These are phyloP conservation scores for silkworm (Bombyx mori) DNA, from an alignment of 1,140 invertebrate species.

Conservation along the genomic window ASM3026992v2 NC_085108.1:5989001-5989500, in stretches of 20 bases:
- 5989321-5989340: conserved; percentile 64
- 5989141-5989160: conserved; percentile 69
- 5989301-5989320: conserved; percentile 69
- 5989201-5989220: conserved; percentile 70
- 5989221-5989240: conserved; percentile 63
- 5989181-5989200: conserved; percentile 69
- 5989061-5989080: too few species aligned
- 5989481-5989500: conserved; percentile 80
- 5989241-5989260: conserved; percentile 68
- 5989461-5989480: conserved; percentile 72
- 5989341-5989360: conserved; percentile 63
- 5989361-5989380: conserved; percentile 45
- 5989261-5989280: conserved; percentile 71
- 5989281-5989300: conserved; percentile 72
- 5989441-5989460: conserved; percentile 74
- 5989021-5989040: too few species aligned
- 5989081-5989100: conserved; percentile 19
- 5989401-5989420: conserved; percentile 44
- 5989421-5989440: conserved; percentile 48
- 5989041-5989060: too few species aligned
- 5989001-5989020: too few species aligned
- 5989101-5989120: conserved; percentile 59
- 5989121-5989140: conserved; percentile 55
- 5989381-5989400: conserved; percentile 45
- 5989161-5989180: conserved; percentile 64